Evolutionary conservation across 2,888 invertebrate species (phyloP), one percentile per base, ranked within the genome.

Genomic region (Aquatica leii): DNA sequence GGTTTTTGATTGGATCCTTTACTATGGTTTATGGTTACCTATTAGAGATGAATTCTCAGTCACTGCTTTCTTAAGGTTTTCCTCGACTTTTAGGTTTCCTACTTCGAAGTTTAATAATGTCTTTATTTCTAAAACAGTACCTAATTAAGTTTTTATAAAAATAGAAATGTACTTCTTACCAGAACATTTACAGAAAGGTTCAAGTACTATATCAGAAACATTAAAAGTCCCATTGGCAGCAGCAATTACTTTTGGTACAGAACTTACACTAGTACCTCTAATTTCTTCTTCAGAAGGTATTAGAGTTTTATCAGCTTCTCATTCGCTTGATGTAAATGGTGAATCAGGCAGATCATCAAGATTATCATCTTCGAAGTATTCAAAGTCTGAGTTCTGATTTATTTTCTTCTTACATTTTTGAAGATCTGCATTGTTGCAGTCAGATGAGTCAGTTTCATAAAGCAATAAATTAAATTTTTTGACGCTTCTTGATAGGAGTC

Each of bases 331-430:
- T n/a, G n/a, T n/a, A n/a, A 14, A 5, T 41, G 41, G 41, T 41
- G 41, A 41, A 5, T 41, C 12, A 12, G 41, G 41, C 12, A 41
- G 41, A 41, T 41, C 41, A n/a, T 41, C 41, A n/a, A n/a, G n/a
- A n/a, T n/a, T n/a, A n/a, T n/a, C n/a, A n/a, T n/a, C n/a, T n/a
- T n/a, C n/a, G n/a, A n/a, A n/a, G n/a, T n/a, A n/a, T n/a, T n/a
- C n/a, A n/a, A n/a, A n/a, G n/a, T n/a, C n/a, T n/a, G n/a, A n/a
- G n/a, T n/a, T n/a, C n/a, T n/a, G n/a, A n/a, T n/a, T n/a, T n/a
- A n/a, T n/a, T n/a, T n/a, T n/a, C n/a, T n/a, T n/a, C n/a, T n/a
- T n/a, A n/a, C n/a, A n/a, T n/a, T n/a, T n/a, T n/a, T n/a, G n/a
- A n/a, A n/a, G n/a, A n/a, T n/a, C n/a, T n/a, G n/a, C n/a, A n/a